Conservation (phyloP, 2,797 vertebrate genomes). For the Siniperca undulata region DNA sequence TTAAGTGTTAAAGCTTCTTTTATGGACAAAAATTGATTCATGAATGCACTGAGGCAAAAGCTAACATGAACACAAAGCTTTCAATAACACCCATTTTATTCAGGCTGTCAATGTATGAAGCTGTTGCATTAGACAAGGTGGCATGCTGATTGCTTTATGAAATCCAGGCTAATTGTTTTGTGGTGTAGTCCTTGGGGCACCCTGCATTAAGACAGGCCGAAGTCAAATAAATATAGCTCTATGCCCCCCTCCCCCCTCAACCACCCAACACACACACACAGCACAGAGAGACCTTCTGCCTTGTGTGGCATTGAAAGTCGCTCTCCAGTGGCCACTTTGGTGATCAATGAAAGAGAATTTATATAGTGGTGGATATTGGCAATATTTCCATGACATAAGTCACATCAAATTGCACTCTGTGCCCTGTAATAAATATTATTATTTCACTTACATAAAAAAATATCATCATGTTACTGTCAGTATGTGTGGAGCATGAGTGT, state of each 20-base stretch:
- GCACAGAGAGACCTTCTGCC: slow-evolving; percentile 61
- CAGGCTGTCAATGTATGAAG: slow-evolving; percentile 83
- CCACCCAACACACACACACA: slow-evolving; percentile 22
- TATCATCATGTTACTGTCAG: slow-evolving; percentile 21
- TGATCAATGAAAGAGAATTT: slow-evolving; percentile 86
- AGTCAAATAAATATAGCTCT: slow-evolving; percentile 85
- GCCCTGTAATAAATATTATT: slow-evolving; percentile 66
- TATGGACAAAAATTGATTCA: slow-evolving; percentile 88
- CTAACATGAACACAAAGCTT: slow-evolving; percentile 85
- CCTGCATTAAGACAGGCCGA: slow-evolving; percentile 78
- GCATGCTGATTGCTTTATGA: slow-evolving; percentile 84
- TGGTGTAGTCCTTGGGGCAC: slow-evolving; percentile 80
- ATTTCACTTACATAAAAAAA: slow-evolving; percentile 52
- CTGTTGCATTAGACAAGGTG: slow-evolving; percentile 82
- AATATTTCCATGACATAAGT: slow-evolving; percentile 75
- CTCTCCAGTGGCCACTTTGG: slow-evolving; percentile 84
- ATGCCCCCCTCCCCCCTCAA: slow-evolving; percentile 45
- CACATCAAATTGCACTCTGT: slow-evolving; percentile 60
- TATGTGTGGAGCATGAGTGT: slow-evolving; percentile 12
- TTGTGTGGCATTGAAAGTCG: slow-evolving; percentile 77
- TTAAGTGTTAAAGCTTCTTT: slow-evolving; percentile 88
- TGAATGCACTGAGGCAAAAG: slow-evolving; percentile 86
- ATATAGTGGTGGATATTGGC: slow-evolving; percentile 78
- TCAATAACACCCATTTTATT: slow-evolving; percentile 87
- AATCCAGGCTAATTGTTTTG: slow-evolving; percentile 86